Evolutionary conservation across 2,797 vertebrate species (phyloP).

Genomic region (Cirrhinus molitorella): DNA sequence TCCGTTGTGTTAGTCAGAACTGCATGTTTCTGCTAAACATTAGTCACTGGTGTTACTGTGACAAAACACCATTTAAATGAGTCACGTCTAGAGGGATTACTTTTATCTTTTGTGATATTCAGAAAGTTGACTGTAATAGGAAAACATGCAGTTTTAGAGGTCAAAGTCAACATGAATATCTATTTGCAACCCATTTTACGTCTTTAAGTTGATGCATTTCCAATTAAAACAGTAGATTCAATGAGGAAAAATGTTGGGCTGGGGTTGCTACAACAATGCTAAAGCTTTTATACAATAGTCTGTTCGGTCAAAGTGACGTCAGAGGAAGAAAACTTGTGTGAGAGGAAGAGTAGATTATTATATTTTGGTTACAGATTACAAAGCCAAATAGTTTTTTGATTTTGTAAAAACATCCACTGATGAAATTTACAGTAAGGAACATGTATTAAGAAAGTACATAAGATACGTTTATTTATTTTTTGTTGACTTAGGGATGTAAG

Average conservation of each 20-base stretch:
- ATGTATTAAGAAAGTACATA: background rate
- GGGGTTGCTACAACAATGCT: background rate
- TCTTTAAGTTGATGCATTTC: background rate
- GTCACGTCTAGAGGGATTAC: background rate
- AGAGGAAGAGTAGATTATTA: background rate
- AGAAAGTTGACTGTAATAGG: background rate
- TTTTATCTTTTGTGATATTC: constrained; percentile 10
- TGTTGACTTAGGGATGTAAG: too few relatives aligned
- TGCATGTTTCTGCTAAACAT: constrained; percentile 11
- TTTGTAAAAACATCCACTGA: background rate
- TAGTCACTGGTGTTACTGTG: constrained; percentile 6
- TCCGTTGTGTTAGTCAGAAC: background rate
- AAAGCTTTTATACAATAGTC: background rate
- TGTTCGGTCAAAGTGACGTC: background rate
- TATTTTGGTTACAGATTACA: background rate
- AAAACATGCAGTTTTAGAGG: background rate
- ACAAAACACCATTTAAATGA: background rate
- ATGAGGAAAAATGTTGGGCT: background rate
- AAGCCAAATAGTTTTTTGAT: background rate
- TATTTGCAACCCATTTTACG: background rate
- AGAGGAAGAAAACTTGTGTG: background rate
- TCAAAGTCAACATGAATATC: background rate
- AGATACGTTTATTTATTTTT: too few relatives aligned
- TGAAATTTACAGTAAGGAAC: background rate
- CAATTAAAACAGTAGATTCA: background rate